Percentiles rank a stretch among this genome's conserved stretches.
Evolutionary conservation across 2,888 invertebrate genomes (phyloP).

Genomic region (Torymus aiolomorphi): DNA sequence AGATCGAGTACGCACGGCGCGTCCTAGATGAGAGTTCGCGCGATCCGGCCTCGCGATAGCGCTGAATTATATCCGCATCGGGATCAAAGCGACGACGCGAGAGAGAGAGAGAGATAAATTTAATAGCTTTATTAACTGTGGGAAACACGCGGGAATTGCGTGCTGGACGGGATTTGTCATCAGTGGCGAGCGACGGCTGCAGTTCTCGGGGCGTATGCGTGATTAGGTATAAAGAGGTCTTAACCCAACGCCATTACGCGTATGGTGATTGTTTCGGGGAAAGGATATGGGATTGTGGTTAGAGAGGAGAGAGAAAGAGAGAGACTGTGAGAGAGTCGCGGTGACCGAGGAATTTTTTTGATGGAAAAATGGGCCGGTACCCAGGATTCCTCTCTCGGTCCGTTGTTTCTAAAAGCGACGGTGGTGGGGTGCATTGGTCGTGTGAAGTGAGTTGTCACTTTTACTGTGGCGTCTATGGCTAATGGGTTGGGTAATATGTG

Average conservation of each 20-base stretch:
- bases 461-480: too few relatives aligned
- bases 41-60: constrained; percentile 51
- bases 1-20: too few relatives aligned
- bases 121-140: constrained; percentile 75
- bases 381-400: constrained; percentile 14
- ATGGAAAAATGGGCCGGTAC: constrained; percentile 35
- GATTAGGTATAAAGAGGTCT: constrained; percentile 29
- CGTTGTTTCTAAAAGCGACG: too few relatives aligned
- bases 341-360: constrained; percentile 21
- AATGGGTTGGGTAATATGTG: too few relatives aligned
- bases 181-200: too few relatives aligned
- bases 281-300: not conserved
- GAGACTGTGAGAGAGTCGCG: constrained; percentile 16
- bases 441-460: too few relatives aligned
- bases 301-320: not conserved
- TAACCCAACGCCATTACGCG: constrained; percentile 39
- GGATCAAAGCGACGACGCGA: constrained; percentile 50
- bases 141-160: constrained; percentile 61
- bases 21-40: too few relatives aligned
- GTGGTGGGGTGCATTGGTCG: too few relatives aligned
- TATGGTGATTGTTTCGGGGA: constrained; percentile 53
- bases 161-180: not conserved
- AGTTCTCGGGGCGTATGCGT: not conserved
- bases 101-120: constrained; percentile 66
- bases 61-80: constrained; percentile 71